phyloP scores from a whole-genome alignment of 2,797 vertebrate genomes.

The Bovichtus variegatus region DNA sequence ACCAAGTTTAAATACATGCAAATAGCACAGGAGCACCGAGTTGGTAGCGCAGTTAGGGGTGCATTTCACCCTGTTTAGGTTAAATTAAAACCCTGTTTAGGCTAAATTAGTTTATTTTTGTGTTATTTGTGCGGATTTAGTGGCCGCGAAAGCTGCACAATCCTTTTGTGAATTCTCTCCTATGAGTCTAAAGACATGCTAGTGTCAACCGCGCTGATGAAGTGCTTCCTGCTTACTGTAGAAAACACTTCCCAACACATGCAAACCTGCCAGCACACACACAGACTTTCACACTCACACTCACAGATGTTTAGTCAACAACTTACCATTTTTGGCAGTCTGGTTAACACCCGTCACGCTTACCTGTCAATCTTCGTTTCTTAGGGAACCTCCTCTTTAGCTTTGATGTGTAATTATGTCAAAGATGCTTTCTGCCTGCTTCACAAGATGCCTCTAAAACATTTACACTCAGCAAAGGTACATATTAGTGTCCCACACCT shows the following conservation, averaged over 20 bases:
- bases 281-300: constrained; percentile 21
- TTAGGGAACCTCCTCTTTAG: constrained; percentile 61
- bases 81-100: too few species aligned
- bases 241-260: constrained; percentile 28
- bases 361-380: constrained; percentile 61
- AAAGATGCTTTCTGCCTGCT: constrained; percentile 67
- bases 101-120: too few species aligned
- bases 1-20: too few species aligned
- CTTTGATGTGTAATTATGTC: constrained; percentile 76
- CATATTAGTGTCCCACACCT: constrained; percentile 70
- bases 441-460: constrained; percentile 70
- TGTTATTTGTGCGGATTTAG: too few species aligned
- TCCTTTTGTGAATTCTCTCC: too few species aligned
- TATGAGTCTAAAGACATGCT: too few species aligned
- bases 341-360: constrained; percentile 65
- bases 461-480: constrained; percentile 70
- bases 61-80: too few species aligned
- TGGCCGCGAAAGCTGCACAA: too few species aligned
- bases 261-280: constrained; percentile 28
- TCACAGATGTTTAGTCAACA: constrained; percentile 67
- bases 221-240: constrained; percentile 11
- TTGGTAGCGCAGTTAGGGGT: too few species aligned
- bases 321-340: constrained; percentile 68
- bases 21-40: too few species aligned
- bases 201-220: not conserved